Base-by-base conservation (phyloP, 2,113 vertebrate species). In the Gallinago undulata region DNA sequence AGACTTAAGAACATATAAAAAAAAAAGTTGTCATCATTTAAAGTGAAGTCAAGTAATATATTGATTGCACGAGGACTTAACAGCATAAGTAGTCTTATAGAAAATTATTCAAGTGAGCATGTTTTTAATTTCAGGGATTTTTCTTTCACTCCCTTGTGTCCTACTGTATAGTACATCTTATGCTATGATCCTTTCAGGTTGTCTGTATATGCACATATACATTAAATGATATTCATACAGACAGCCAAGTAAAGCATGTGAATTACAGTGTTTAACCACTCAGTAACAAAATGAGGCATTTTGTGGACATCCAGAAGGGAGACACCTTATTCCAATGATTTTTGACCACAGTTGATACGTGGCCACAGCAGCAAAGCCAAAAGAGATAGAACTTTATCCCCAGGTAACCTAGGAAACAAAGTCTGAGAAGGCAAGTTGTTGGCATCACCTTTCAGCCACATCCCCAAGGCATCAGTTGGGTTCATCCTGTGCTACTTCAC, bases 41-140 rank as follows among this genome's bases (percentile, higher is more conserved):
- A 91, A 90, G 24, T 56, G 27, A 78, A 95, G 35, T 69, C 60
- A 80, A 86, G 56, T 88, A 92, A 89, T 86, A 9, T 92, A 92
- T 89, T 79, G 86, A 95, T 96, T 88, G 51, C 59, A 72, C 66
- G 48, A 95, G 39, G n/a, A 69, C 56, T 89, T 90, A 86, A 73
- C 18, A 57, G 43, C 28, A 31, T 55, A 88, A 93, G 39, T 67
- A 55, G 27, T 85, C 64, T 41, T 63, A 74, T 17, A 87, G 47
- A 94, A 83, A 95, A 75, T 88, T 0, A 73, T 76, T 94, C 77
- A 72, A 81, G 51, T 24, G 53, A 78, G 23, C 12, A 4, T 1
- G 2, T 50, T 63, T 94, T 89, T 89, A 51, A 62, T 94, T 91
- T 69, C 67, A 79, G 30, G 25, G 6, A 50, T 23, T 83, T 94